A percentile compares a stretch with the other conserved stretches of the same genome.
These are phyloP conservation scores for Salvelinus sp. DNA, from an alignment of 2,113 vertebrate genomes.

Conservation along the genomic window DNA sequence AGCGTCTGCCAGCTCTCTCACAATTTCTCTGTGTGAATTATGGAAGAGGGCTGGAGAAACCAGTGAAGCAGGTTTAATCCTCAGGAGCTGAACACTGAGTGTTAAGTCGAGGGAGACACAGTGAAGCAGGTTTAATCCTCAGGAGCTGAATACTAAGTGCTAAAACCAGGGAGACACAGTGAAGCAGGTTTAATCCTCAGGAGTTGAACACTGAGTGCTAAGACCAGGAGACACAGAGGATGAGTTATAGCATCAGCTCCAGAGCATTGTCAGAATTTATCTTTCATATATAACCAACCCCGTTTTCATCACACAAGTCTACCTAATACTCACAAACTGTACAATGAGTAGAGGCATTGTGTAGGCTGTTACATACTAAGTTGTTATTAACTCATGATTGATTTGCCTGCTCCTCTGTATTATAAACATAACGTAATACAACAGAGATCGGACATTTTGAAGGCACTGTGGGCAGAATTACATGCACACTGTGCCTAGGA, in stretches of 20 bases:
- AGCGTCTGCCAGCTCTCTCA: background rate
- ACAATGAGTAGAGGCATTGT: background rate
- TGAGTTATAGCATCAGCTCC: slow-evolving; percentile 31
- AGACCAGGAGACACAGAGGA: background rate
- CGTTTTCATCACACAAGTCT: background rate
- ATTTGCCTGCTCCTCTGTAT: background rate
- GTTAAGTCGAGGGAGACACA: too few species aligned
- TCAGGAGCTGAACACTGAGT: too few species aligned
- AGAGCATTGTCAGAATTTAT: background rate
- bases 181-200: background rate
- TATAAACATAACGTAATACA: background rate
- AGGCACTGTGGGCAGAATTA: background rate
- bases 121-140: too few species aligned
- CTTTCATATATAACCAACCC: background rate
- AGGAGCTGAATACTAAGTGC: too few species aligned
- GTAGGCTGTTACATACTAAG: too few species aligned
- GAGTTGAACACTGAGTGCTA: background rate
- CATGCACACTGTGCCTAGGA: background rate
- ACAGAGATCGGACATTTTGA: background rate
- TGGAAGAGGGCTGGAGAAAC: background rate
- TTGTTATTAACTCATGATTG: too few species aligned
- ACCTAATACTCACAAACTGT: background rate
- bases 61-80: background rate
- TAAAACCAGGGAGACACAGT: background rate
- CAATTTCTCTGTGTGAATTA: slow-evolving; percentile 4